Evolutionary conservation across 2,797 vertebrate genomes (phyloP).

Genomic region (Silurus aristotelis): DNA sequence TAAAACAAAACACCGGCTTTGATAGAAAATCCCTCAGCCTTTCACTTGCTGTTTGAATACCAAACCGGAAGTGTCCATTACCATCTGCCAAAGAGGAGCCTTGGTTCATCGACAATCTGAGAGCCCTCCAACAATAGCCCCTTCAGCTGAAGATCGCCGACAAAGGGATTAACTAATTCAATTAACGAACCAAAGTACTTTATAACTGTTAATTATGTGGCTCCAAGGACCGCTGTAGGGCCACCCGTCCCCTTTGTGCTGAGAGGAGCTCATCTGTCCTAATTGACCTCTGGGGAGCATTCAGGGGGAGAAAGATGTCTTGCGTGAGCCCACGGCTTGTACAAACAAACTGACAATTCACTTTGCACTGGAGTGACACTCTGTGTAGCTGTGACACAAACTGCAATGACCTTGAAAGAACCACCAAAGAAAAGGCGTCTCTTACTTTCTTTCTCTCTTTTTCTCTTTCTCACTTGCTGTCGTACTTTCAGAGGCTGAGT

Average conservation of each 20-base stretch:
- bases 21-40: conserved; percentile 19
- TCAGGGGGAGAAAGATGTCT: conserved; percentile 73
- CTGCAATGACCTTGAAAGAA: conserved; percentile 76
- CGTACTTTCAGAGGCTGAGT: conserved; percentile 25
- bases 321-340: conserved; percentile 79
- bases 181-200: conserved; percentile 84
- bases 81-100: conserved; percentile 58
- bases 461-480: conserved; percentile 35
- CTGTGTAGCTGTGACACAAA: conserved; percentile 74
- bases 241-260: conserved; percentile 80
- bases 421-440: conserved; percentile 67
- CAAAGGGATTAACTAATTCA: conserved; percentile 82
- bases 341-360: conserved; percentile 84
- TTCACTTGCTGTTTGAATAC: conserved; percentile 19
- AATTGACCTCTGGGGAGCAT: conserved; percentile 82
- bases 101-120: conserved; percentile 57
- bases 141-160: conserved; percentile 75
- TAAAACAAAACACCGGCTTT: conserved; percentile 13
- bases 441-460: conserved; percentile 45
- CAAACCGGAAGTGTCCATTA: conserved; percentile 62
- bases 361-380: conserved; percentile 77
- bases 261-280: conserved; percentile 82
- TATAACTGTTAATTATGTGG: conserved; percentile 84
- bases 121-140: conserved; percentile 69
- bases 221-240: conserved; percentile 77